These are phyloP conservation scores for Actinia equina DNA, from an alignment of 64 coral and sea anemone species.

Conservation along the genomic window DNA sequence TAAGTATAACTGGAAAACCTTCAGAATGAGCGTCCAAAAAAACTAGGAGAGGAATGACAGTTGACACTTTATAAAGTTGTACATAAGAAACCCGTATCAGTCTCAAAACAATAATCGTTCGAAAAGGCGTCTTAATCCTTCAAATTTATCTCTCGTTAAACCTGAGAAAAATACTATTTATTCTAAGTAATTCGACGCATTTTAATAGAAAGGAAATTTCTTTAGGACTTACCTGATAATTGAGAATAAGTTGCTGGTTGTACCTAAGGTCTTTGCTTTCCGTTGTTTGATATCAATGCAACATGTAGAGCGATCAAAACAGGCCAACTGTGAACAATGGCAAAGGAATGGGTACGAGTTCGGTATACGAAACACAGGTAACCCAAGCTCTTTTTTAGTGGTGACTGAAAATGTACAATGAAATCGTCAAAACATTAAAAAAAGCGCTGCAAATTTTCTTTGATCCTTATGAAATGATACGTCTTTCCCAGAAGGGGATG, in stretches of 20 bases:
- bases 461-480: too few species aligned
- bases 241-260: neutral
- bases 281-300: neutral
- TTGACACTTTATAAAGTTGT: neutral
- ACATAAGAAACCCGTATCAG: too few species aligned
- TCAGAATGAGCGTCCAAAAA: neutral
- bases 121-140: too few species aligned
- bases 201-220: neutral
- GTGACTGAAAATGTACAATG: too few species aligned
- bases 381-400: too few species aligned
- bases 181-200: neutral
- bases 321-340: neutral
- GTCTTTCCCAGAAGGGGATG: too few species aligned
- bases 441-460: too few species aligned
- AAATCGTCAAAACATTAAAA: too few species aligned
- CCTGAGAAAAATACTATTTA: neutral
- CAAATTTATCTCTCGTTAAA: neutral
- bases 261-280: neutral
- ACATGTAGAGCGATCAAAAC: neutral
- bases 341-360: neutral
- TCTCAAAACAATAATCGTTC: too few species aligned
- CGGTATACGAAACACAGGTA: neutral
- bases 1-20: neutral
- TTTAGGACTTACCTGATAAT: neutral
- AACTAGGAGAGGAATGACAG: neutral